phyloP scores from a whole-genome alignment of 2,888 invertebrate species.

The Coenonympha glycerion region DNA sequence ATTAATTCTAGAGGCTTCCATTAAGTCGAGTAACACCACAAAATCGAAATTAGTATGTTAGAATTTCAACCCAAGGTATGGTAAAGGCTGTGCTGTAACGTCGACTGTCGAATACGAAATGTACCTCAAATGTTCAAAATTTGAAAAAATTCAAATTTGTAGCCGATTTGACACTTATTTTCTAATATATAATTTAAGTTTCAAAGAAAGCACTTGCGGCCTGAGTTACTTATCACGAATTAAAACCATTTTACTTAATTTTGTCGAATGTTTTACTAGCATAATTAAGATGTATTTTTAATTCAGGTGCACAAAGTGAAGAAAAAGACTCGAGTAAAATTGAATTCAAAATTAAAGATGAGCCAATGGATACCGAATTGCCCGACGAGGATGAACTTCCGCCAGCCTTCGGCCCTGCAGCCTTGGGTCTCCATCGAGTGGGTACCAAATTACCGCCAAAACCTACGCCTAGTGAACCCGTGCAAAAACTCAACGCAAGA shows the following conservation, averaged over 20 bases:
- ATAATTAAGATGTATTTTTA: slow-evolving; percentile 30
- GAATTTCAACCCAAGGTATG: slow-evolving; percentile 26
- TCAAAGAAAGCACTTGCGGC: slow-evolving; percentile 22
- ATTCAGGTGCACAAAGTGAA: slow-evolving; percentile 51
- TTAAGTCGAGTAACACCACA: slow-evolving; percentile 4
- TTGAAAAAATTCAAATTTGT: slow-evolving; percentile 75
- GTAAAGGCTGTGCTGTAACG: slow-evolving; percentile 22
- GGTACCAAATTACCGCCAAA: slow-evolving; percentile 84
- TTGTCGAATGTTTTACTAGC: background rate
- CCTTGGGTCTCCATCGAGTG: slow-evolving; percentile 86
- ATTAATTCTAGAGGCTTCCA: slow-evolving; percentile 20
- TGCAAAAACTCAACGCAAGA: slow-evolving; percentile 88
- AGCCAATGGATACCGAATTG: slow-evolving; percentile 78
- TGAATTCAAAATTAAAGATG: slow-evolving; percentile 68
- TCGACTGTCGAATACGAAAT: slow-evolving; percentile 35
- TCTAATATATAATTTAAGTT: slow-evolving; percentile 24
- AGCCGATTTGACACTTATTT: slow-evolving; percentile 50
- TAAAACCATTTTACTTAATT: background rate
- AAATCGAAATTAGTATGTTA: slow-evolving; percentile 23
- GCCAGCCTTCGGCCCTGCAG: slow-evolving; percentile 85
- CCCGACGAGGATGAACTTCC: slow-evolving; percentile 81
- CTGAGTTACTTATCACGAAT: slow-evolving; percentile 13
- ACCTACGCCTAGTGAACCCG: slow-evolving; percentile 82
- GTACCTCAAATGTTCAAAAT: slow-evolving; percentile 61
- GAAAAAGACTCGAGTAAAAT: slow-evolving; percentile 46